Evolutionary conservation across 2,888 invertebrate genomes (phyloP), one percentile per base, ranked within the genome.

Genomic region (Siphlonurus alternatus): DNA sequence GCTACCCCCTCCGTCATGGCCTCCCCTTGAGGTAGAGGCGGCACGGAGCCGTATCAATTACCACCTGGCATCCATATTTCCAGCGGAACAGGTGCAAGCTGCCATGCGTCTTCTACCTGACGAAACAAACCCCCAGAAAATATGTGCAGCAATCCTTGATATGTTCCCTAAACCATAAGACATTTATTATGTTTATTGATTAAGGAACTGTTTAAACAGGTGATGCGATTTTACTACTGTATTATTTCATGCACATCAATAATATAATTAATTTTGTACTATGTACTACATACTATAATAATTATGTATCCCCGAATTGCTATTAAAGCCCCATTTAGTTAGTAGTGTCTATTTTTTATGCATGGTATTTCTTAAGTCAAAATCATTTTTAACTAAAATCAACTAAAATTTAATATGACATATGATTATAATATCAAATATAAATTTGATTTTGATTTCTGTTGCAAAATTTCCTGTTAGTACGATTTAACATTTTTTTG

Each of bases 1-100:
- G 66, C 66, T 72, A 51, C 68, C 69, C 65, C 70, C 75, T 67
- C 65, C 65, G 68, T 61, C 74, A 72, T 54, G 25, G 22, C 62
- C 65, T 22, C 67, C 69, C 15, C 66, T 67, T 15, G 67, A 66
- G 25, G 67, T 74, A 3, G 80, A 82, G 64, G 91, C 92, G 70
- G 85, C 86, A 22, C 81, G 93, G 0, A 80, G 87, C 25, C 83
- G 86, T 69, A 78, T 94, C 72, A 92, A 89, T 74, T 93, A 87
- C 76, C 93, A 94, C 75, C 78, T 97, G 67, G 85, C 90, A n/a
- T 88, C 88, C 63, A 86, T 96, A 65, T 97, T 97, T 76, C 93
- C 93, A 0, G 89, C 91, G 72, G 86, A 88, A 68, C 89, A 92
- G 72, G 95, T 96, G n/a, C 83, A 84, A 63, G 84, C 86, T 63